phyloP scores from a whole-genome alignment of 2,888 invertebrate species.

The Heliconius erato region DNA sequence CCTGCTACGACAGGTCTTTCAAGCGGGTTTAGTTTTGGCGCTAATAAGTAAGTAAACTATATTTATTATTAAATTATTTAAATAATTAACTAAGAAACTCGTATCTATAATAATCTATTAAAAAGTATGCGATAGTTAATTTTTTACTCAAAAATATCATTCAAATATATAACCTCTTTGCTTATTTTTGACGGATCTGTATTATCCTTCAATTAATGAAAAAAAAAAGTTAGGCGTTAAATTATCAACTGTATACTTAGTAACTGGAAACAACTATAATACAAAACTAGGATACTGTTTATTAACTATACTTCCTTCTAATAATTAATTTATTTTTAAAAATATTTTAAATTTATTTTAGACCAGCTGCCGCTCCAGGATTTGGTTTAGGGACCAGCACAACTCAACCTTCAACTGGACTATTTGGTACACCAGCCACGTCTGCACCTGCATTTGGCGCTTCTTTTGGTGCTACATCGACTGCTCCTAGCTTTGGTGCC shows the following conservation, averaged over 20 bases:
- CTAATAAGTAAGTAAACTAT: conserved; percentile 73
- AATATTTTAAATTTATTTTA: conserved; percentile 49
- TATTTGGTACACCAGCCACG: conserved; percentile 70
- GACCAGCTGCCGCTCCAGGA: conserved; percentile 74
- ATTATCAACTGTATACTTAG: background rate
- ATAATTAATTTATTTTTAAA: background rate
- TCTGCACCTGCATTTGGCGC: conserved; percentile 66
- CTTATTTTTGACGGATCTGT: background rate
- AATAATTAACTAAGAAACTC: background rate
- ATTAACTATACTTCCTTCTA: background rate
- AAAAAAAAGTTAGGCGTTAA: background rate
- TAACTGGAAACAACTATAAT: background rate
- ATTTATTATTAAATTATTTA: conserved; percentile 16
- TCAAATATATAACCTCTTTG: conserved; percentile 13
- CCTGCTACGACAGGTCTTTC: conserved; percentile 75
- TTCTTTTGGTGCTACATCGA: conserved; percentile 61
- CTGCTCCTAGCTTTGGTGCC: conserved; percentile 58
- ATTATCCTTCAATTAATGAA: background rate
- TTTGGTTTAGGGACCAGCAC: conserved; percentile 65
- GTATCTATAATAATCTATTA: background rate
- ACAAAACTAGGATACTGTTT: background rate
- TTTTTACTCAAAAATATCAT: background rate
- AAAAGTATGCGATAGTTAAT: background rate
- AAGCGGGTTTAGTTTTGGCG: conserved; percentile 80
- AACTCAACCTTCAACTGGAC: conserved; percentile 70